Evolutionary conservation across 2,797 vertebrate genomes (phyloP), one percentile per base, ranked within the genome.

Genomic region (Triplophysa yarkandensis): DNA sequence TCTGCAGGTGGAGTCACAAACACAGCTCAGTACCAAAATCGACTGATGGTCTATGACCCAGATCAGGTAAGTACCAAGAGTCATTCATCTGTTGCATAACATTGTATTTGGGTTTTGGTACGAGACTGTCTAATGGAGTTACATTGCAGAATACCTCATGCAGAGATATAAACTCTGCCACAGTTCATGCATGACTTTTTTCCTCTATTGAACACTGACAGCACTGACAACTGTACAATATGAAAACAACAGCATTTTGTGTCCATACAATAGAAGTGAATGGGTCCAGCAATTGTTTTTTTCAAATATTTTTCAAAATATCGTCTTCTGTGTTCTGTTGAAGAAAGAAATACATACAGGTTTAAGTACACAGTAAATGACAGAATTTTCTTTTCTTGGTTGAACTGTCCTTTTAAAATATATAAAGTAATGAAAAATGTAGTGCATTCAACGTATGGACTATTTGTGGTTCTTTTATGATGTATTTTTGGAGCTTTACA

Each of bases 1-100:
- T 6, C 7, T 75, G 14, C 57, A 98, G 97, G 97, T 86, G 96
- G 97, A 70, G 97, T 98, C 81, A 98, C 95, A 77, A 98, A 98
- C 84, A 98, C 96, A 0, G 96, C 97, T 66, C 97, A 98, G 64
- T 98, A 98, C 89, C 97, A 98, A 89, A 98, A 97, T 85, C 94
- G 96, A 80, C 90, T 98, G 82, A 98, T 98, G 96, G 96, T 97
- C 14, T 98, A 97, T 70, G 95, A 98, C 85, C 96, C 96, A 72
- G 93, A 93, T 74, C 95, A 98, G 94, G 97, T 98, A 91, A 81
- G 55, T 17, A 13, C 9, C 21, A 76, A 78, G 74, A 83, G 74
- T 64, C 44, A 28, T 74, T 36, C 23, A 55, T 60, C 21, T 44
- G 58, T 57, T 74, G 41, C 50, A 39, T 48, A 21, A 48, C 46